phyloP scores from a whole-genome alignment of 2,797 vertebrate species.

The Schizopygopsis pylzovi region DNA sequence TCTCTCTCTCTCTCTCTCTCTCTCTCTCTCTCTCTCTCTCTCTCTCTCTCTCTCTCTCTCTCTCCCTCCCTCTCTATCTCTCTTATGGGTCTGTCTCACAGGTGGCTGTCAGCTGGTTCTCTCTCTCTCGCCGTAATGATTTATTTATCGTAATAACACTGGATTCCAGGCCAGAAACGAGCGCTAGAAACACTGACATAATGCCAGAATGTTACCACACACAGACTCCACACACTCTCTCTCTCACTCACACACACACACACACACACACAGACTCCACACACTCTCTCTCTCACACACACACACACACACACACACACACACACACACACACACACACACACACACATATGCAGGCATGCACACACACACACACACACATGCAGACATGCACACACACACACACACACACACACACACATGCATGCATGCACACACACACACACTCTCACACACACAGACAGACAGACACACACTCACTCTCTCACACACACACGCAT shows the following conservation, averaged over 20 bases:
- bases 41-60: conserved; percentile 42
- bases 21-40: conserved; percentile 44
- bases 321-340: too few species aligned
- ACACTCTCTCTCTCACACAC: too few species aligned
- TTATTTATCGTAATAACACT: conserved; percentile 47
- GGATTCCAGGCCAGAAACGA: conserved; percentile 52
- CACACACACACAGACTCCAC: background rate
- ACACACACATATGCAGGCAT: too few species aligned
- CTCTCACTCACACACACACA: background rate
- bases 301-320: background rate
- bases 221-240: background rate
- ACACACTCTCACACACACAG: too few species aligned
- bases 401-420: too few species aligned
- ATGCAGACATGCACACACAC: too few species aligned
- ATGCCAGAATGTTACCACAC: conserved; percentile 41
- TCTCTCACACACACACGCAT: too few species aligned
- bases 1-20: background rate
- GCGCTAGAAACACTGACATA: conserved; percentile 46
- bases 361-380: too few species aligned
- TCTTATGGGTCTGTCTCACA: conserved; percentile 44
- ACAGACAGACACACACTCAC: too few species aligned
- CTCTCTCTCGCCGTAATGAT: conserved; percentile 47
- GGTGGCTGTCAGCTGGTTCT: conserved; percentile 60
- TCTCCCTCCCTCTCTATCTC: conserved; percentile 45
- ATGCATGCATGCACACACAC: too few species aligned